These are phyloP conservation scores for Centropus unirufus DNA, from an alignment of 2,113 vertebrate genomes.

Conservation along the genomic window DNA sequence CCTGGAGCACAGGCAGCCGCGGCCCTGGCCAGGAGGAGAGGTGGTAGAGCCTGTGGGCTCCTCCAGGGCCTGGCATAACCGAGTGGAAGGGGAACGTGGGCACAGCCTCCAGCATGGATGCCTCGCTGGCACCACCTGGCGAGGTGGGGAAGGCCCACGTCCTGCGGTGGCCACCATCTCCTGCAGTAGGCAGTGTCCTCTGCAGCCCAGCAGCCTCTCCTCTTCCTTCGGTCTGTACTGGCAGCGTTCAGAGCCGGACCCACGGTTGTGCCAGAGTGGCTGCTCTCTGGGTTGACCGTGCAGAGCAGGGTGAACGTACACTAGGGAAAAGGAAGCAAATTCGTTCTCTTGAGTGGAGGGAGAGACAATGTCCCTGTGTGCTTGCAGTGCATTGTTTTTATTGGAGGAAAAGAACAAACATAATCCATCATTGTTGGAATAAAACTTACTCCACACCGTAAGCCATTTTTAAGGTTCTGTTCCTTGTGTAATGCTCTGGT, in stretches of 20 bases:
- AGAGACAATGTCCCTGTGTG: neutral
- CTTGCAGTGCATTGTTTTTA: neutral
- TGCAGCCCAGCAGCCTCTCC: neutral
- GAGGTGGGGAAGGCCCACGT: neutral
- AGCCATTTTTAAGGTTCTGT: neutral
- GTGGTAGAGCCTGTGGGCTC: neutral
- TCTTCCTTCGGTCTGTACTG: neutral
- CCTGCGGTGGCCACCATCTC: neutral
- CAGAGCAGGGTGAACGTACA: neutral
- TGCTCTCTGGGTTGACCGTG: neutral
- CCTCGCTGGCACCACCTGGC: neutral
- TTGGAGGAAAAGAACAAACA: neutral
- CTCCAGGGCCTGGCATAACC: neutral
- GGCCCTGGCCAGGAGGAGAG: neutral
- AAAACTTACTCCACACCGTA: neutral
- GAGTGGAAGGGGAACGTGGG: fast-evolving
- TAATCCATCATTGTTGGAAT: neutral
- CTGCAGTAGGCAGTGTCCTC: neutral
- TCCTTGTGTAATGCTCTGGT: neutral
- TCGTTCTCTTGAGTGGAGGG: neutral
- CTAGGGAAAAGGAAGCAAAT: neutral
- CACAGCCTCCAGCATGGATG: neutral
- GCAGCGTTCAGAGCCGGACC: neutral
- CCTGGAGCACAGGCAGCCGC: neutral
- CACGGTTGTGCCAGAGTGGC: neutral